Evolutionary conservation across 2,888 invertebrate species (phyloP).

Genomic region (Dolichomitus sp.): DNA sequence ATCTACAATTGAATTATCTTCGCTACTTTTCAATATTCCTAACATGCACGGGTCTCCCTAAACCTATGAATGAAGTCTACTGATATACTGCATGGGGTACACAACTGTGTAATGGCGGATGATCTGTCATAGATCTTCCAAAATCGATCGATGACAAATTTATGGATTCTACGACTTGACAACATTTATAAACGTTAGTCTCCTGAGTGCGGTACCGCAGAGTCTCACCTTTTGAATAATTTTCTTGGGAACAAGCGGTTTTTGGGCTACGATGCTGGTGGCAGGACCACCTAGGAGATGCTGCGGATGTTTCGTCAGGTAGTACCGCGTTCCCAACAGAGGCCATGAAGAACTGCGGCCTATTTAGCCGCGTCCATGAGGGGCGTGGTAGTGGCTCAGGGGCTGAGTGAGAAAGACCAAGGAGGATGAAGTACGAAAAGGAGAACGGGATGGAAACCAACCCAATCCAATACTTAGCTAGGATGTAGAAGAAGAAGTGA

Average conservation of each 20-base stretch:
- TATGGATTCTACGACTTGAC: neutral
- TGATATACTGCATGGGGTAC: no score
- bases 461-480: neutral
- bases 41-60: conserved; percentile 27
- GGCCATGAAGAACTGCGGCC: conserved; percentile 19
- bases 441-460: neutral
- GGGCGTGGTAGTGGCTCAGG: conserved; percentile 61
- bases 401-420: conserved; percentile 22
- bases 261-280: conserved; percentile 46
- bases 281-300: conserved; percentile 53
- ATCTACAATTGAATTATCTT: conserved; percentile 35
- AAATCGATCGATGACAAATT: conserved; percentile 39
- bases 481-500: conserved; percentile 11
- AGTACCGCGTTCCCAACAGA: neutral
- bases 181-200: neutral
- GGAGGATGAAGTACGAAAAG: conserved; percentile 5
- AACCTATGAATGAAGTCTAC: neutral
- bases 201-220: conserved; percentile 5
- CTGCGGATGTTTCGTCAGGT: conserved; percentile 35
- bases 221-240: conserved; percentile 12
- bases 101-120: no score
- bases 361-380: conserved; percentile 63
- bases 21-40: conserved; percentile 12
- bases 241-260: neutral
- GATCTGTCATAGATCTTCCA: neutral